phyloP scores from a whole-genome alignment of 2,113 vertebrate genomes.

The Aleadryas rufinucha region DNA sequence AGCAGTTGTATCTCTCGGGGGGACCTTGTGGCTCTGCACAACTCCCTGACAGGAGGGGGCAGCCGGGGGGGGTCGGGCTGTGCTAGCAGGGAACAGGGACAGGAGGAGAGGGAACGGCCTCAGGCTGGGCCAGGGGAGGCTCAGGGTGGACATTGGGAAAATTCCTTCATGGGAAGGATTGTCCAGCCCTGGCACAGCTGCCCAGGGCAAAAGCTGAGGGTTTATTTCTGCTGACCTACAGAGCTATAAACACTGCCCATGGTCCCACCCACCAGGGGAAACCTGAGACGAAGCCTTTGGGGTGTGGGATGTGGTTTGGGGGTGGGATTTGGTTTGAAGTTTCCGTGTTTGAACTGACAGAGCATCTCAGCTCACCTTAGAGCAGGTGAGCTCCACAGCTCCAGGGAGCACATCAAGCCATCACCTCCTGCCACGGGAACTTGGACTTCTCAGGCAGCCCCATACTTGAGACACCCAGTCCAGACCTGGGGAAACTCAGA shows the following conservation, averaged over 20 bases:
- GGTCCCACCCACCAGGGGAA: background rate
- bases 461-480: background rate
- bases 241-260: background rate
- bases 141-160: accelerated
- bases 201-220: background rate
- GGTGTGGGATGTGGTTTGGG: background rate
- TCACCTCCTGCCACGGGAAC: background rate
- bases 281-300: background rate
- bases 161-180: background rate
- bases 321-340: background rate
- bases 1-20: accelerated
- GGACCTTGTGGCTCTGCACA: background rate
- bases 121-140: background rate
- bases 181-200: background rate
- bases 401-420: accelerated
- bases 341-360: background rate
- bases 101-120: background rate
- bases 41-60: background rate
- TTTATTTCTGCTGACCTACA: background rate
- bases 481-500: background rate
- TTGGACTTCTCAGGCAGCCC: background rate
- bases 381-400: background rate
- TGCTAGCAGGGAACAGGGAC: background rate
- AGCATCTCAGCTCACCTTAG: background rate
- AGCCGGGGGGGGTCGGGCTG: background rate